These are phyloP conservation scores for Trichechus manatus DNA, from an alignment of 2,113 vertebrate genomes.

Conservation along the genomic window DNA sequence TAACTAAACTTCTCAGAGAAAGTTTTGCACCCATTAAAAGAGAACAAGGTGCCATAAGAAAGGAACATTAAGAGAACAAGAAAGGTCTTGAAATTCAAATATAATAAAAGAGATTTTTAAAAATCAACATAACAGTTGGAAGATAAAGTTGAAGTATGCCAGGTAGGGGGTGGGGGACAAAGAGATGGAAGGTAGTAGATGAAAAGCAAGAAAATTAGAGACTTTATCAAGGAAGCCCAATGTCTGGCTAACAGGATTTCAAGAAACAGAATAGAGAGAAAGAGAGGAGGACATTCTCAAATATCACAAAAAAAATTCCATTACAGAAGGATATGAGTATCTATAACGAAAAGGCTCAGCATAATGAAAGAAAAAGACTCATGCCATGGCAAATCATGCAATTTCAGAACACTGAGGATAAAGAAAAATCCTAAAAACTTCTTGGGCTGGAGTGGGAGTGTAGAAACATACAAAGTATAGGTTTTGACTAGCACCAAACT, in stretches of 20 bases:
- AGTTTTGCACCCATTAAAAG: conserved; percentile 24
- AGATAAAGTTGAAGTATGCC: conserved; percentile 17
- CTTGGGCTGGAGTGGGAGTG: neutral
- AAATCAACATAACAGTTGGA: neutral
- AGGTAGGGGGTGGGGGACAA: neutral
- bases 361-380: conserved; percentile 15
- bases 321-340: neutral
- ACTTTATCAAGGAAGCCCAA: neutral
- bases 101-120: neutral
- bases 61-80: neutral
- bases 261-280: neutral
- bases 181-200: neutral
- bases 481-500: neutral
- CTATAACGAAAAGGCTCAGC: neutral
- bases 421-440: conserved; percentile 17
- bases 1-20: conserved; percentile 17
- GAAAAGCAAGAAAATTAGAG: conserved; percentile 22
- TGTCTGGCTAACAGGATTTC: neutral
- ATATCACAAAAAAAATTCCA: conserved; percentile 12
- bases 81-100: conserved; percentile 29
- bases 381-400: neutral
- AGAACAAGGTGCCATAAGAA: neutral
- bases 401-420: neutral
- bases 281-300: neutral
- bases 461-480: neutral